A percentile compares a stretch with the other conserved stretches of the same genome.
These are phyloP conservation scores for Temnothorax unifasciatus DNA, from an alignment of 2,888 invertebrate species.

Conservation along the genomic window DNA sequence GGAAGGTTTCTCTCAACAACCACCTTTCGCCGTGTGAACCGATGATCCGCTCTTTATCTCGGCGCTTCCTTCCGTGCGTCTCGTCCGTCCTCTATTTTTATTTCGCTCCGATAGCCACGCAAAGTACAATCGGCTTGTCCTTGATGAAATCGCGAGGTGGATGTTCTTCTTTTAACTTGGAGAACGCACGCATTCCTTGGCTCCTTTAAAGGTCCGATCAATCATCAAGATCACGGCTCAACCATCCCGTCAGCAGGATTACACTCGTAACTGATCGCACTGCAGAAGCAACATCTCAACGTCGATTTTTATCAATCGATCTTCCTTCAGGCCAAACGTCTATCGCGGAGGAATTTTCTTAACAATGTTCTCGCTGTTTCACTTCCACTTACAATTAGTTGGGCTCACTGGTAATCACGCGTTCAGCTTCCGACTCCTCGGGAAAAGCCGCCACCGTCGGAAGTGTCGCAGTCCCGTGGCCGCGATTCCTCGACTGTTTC, in stretches of 20 bases:
- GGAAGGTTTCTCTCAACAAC: conserved; percentile 54
- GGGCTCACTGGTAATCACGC: conserved; percentile 38
- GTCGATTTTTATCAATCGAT: not conserved
- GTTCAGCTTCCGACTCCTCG: conserved; percentile 24
- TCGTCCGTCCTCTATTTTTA: conserved; percentile 7
- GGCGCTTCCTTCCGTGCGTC: conserved; percentile 14
- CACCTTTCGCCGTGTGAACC: conserved; percentile 29
- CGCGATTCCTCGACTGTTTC: conserved; percentile 2
- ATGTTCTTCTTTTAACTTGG: not conserved
- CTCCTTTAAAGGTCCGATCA: not conserved
- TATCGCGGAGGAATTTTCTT: not conserved
- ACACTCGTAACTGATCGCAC: conserved; percentile 5
- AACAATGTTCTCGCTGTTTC: not conserved
- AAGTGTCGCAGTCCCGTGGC: not conserved
- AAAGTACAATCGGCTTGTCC: not conserved
- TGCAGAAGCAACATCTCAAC: not conserved
- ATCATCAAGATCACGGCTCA: conserved; percentile 9
- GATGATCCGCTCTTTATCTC: conserved; percentile 26
- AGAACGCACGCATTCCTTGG: not conserved
- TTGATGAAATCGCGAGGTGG: conserved; percentile 15
- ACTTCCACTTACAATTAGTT: conserved; percentile 23
- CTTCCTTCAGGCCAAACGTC: not conserved
- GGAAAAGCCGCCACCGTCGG: not conserved
- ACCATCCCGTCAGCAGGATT: not conserved
- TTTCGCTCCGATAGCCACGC: conserved; percentile 34